phyloP scores from a whole-genome alignment of 2,797 vertebrate species.

The Semotilus atromaculatus region DNA sequence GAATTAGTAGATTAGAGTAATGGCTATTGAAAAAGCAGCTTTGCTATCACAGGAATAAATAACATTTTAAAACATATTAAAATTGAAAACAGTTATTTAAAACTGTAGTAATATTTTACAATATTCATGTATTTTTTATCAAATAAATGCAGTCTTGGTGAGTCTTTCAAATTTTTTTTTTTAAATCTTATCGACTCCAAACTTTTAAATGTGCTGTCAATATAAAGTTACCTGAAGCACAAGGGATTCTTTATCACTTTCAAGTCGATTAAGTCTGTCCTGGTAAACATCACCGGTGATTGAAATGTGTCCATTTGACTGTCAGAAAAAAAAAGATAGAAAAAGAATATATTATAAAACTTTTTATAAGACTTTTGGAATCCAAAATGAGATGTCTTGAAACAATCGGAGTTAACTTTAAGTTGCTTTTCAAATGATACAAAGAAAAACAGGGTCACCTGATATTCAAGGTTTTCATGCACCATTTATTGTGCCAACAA shows the following conservation, averaged over 20 bases:
- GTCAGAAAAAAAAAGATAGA: not conserved
- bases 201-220: not conserved
- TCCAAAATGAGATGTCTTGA: not conserved
- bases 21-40: not conserved
- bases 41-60: not conserved
- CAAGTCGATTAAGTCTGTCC: conserved; percentile 90
- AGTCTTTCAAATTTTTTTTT: not conserved
- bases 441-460: not conserved
- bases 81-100: not conserved
- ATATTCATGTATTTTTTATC: not conserved
- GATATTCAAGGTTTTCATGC: conserved; percentile 15
- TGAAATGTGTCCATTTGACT: conserved; percentile 94
- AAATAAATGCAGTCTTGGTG: not conserved
- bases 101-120: not conserved
- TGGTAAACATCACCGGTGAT: conserved; percentile 92
- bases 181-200: not conserved
- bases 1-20: not conserved
- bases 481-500: conserved; percentile 61
- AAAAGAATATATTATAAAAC: not conserved
- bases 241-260: conserved; percentile 96
- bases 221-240: conserved; percentile 88
- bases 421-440: conserved; percentile 8
- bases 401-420: not conserved
- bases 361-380: not conserved
- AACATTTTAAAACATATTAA: not conserved